Evolutionary conservation across 2,113 vertebrate genomes (phyloP).

Genomic region (Microcebus tavaratra): DNA sequence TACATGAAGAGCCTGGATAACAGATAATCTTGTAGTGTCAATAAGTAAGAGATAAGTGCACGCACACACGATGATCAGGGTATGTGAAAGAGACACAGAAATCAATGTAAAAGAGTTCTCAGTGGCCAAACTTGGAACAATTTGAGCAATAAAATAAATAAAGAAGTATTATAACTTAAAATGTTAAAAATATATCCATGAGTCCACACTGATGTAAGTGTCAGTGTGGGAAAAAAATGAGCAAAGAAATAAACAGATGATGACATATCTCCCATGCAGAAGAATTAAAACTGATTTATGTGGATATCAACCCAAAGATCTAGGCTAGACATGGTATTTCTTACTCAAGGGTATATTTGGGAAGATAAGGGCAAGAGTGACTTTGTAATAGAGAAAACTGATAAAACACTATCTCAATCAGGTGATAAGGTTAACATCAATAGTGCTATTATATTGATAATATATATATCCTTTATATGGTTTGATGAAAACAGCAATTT

Average conservation of each 20-base stretch:
- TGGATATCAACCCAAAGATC: not conserved
- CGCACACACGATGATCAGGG: not conserved
- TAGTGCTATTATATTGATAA: not conserved
- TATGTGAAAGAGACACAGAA: not conserved
- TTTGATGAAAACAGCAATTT: not conserved
- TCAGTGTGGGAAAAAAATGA: too few species aligned
- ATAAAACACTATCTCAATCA: not conserved
- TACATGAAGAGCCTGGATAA: not conserved
- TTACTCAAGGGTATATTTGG: not conserved
- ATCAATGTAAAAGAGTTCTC: not conserved
- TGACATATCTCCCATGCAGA: not conserved
- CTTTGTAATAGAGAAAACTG: not conserved
- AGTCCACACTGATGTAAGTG: too few species aligned
- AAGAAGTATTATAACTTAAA: not conserved
- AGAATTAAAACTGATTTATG: not conserved
- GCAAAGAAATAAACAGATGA: not conserved
- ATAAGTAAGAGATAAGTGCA: not conserved
- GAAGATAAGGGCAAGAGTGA: not conserved
- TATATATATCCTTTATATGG: not conserved
- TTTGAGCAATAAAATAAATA: not conserved
- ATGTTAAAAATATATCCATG: not conserved
- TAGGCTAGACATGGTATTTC: not conserved
- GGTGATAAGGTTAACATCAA: not conserved
- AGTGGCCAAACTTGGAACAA: not conserved
- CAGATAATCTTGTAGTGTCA: not conserved